Evolutionary conservation across 2,888 invertebrate species (phyloP).

Genomic region (Chaetoderma sp.): DNA sequence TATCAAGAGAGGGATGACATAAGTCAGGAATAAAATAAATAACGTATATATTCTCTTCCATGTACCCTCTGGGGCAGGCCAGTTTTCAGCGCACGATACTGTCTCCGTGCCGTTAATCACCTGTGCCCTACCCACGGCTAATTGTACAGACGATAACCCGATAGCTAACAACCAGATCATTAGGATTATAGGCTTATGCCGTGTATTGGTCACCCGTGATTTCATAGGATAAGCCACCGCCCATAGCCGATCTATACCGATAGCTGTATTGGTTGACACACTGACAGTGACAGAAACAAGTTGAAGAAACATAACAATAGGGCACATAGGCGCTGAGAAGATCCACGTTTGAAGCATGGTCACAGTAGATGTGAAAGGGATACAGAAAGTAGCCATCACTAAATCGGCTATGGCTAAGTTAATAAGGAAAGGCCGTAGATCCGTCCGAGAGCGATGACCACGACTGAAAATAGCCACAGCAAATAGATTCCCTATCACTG

Average conservation of each 20-base stretch:
- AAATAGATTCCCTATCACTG: slow-evolving; percentile 70
- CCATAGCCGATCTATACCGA: slow-evolving; percentile 70
- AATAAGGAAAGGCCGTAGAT: slow-evolving; percentile 78
- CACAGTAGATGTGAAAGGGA: slow-evolving; percentile 83
- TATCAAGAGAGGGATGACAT: slow-evolving; percentile 69
- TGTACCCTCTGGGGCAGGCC: slow-evolving; percentile 40
- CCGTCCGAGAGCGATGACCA: slow-evolving; percentile 65
- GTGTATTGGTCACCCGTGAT: slow-evolving; percentile 66
- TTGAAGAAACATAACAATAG: slow-evolving; percentile 71
- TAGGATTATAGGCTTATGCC: slow-evolving; percentile 67
- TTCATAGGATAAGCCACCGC: slow-evolving; percentile 65
- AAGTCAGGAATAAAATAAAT: slow-evolving; percentile 60
- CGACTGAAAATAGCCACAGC: slow-evolving; percentile 70
- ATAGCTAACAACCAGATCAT: slow-evolving; percentile 70
- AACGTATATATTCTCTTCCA: slow-evolving; percentile 47
- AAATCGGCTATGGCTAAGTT: slow-evolving; percentile 88
- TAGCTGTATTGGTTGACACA: slow-evolving; percentile 71
- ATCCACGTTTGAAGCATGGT: slow-evolving; percentile 71
- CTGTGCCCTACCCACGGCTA: slow-evolving; percentile 52
- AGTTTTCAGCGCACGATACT: slow-evolving; percentile 48
- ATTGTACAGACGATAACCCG: slow-evolving; percentile 68
- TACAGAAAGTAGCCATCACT: slow-evolving; percentile 89
- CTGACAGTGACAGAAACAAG: slow-evolving; percentile 70
- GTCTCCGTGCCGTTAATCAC: slow-evolving; percentile 32
- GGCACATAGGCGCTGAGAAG: slow-evolving; percentile 71